phyloP scores from a whole-genome alignment of 2,113 vertebrate species.

The Melierax canorus region DNA sequence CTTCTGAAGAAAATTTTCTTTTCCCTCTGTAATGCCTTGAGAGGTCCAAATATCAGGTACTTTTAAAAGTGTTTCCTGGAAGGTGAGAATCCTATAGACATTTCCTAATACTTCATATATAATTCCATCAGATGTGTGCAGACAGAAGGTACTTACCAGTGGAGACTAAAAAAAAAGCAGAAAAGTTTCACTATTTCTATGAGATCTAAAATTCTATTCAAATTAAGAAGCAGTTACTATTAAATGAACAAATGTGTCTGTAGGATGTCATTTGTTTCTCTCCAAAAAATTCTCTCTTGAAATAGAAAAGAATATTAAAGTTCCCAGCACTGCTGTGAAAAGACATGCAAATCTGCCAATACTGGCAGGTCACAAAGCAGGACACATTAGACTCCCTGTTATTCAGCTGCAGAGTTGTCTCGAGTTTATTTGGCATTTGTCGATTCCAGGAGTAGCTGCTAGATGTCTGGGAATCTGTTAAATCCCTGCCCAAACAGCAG shows the following conservation, averaged over 20 bases:
- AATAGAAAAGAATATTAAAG: neutral
- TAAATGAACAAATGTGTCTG: neutral
- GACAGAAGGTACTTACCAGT: neutral
- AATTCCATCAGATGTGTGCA: neutral
- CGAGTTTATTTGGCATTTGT: neutral
- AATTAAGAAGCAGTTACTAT: neutral
- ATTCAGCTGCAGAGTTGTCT: neutral
- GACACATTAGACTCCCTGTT: neutral
- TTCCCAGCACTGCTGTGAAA: neutral
- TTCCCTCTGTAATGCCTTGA: neutral
- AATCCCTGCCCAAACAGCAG: conserved; percentile 36
- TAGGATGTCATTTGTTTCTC: neutral
- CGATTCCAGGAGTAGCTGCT: neutral
- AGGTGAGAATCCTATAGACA: neutral
- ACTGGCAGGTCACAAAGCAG: neutral
- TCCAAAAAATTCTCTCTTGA: neutral
- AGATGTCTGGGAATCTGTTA: conserved; percentile 54
- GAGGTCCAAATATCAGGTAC: neutral
- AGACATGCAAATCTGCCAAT: neutral
- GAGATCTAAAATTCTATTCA: neutral
- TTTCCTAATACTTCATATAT: neutral
- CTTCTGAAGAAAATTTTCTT: neutral
- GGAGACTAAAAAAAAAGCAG: neutral
- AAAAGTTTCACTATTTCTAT: neutral
- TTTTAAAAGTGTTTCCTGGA: neutral